These are phyloP conservation scores for Muntiacus reevesi DNA, from an alignment of 2,113 vertebrate genomes.

Conservation along the genomic window DNA sequence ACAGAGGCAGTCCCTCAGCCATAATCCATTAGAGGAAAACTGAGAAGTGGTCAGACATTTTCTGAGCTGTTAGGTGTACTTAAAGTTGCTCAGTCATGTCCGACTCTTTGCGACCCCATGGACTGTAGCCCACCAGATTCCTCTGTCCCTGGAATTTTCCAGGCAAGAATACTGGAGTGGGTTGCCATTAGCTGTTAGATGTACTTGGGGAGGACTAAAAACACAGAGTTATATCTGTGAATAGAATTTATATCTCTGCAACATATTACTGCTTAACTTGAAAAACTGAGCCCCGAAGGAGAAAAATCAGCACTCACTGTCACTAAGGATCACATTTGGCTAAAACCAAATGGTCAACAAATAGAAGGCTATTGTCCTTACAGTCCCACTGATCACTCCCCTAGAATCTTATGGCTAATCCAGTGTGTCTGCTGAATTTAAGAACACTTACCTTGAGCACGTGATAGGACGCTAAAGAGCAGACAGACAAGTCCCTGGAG, in stretches of 20 bases:
- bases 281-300: not conserved
- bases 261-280: not conserved
- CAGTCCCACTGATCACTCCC: not conserved
- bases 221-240: not conserved
- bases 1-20: not conserved
- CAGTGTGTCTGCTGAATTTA: not conserved
- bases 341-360: not conserved
- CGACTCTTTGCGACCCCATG: too few relatives aligned
- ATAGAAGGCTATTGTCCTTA: not conserved
- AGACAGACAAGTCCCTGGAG: not conserved
- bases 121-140: too few relatives aligned
- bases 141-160: too few relatives aligned
- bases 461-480: not conserved
- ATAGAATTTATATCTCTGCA: not conserved
- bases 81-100: too few relatives aligned
- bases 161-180: too few relatives aligned
- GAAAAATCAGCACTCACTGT: not conserved
- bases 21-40: not conserved
- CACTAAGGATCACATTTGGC: not conserved
- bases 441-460: not conserved
- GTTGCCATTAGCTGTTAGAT: not conserved
- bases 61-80: not conserved
- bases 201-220: not conserved
- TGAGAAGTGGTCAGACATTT: not conserved
- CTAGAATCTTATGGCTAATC: not conserved